phyloP scores from a whole-genome alignment of 1,140 invertebrate genomes.

The Acromyrmex echinatior region DNA sequence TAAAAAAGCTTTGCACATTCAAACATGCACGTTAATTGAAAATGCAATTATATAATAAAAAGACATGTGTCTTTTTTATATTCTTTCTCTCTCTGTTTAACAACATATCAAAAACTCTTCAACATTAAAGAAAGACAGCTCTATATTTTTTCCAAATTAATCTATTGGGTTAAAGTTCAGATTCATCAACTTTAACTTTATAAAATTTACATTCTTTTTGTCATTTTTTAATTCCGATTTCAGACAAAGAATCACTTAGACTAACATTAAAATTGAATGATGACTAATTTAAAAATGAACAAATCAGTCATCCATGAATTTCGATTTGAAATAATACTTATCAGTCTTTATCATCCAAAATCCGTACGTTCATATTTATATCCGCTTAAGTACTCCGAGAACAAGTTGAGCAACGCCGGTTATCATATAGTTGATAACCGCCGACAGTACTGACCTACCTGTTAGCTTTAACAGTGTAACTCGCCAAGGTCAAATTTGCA shows the following conservation, averaged over 20 bases:
- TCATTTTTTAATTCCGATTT: too few relatives aligned
- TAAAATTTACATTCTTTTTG: too few relatives aligned
- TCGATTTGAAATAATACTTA: background rate
- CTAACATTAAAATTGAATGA: background rate
- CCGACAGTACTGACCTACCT: constrained; percentile 16
- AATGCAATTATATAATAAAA: too few relatives aligned
- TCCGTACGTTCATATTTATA: background rate
- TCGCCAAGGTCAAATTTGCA: constrained; percentile 66
- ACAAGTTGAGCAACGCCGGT: background rate
- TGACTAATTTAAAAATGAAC: background rate
- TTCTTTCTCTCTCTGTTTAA: too few relatives aligned
- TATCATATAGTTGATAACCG: constrained; percentile 18
- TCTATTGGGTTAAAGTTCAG: too few relatives aligned
- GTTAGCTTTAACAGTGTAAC: background rate
- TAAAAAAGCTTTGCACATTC: too few relatives aligned
- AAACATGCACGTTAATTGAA: too few relatives aligned
- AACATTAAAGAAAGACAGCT: too few relatives aligned
- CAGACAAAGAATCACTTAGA: background rate
- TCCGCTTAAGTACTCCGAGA: background rate
- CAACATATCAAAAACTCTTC: too few relatives aligned
- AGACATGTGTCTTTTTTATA: too few relatives aligned
- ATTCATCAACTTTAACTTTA: too few relatives aligned
- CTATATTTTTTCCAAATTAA: too few relatives aligned
- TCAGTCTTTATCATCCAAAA: background rate
- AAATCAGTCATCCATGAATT: background rate